phyloP scores from a whole-genome alignment of 2,113 vertebrate genomes.

The Hiodon tergisus region DNA sequence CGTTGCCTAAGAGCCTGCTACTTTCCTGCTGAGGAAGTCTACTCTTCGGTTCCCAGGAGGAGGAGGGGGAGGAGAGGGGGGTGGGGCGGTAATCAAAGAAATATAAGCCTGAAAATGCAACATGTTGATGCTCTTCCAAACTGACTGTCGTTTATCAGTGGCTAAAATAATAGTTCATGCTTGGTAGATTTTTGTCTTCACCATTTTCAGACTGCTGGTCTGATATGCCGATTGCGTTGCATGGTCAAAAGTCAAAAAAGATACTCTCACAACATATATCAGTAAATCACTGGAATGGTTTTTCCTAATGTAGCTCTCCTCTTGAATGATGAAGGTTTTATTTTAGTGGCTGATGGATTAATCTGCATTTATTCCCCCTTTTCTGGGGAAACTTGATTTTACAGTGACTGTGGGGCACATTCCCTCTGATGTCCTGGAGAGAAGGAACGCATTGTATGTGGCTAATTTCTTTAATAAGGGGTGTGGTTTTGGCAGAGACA shows the following conservation, averaged over 20 bases:
- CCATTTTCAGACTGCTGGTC: background rate
- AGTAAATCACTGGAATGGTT: background rate
- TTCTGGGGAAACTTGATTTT: background rate
- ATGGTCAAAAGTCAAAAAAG: too few species aligned
- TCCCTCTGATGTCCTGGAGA: slow-evolving; percentile 34
- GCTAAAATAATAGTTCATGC: background rate
- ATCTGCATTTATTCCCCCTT: background rate
- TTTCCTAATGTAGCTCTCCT: background rate
- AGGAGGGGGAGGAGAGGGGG: slow-evolving; percentile 47
- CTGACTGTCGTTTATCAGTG: background rate
- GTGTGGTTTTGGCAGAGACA: slow-evolving; percentile 56
- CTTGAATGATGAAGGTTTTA: too few species aligned
- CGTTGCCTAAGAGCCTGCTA: slow-evolving; percentile 27
- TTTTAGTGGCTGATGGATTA: background rate
- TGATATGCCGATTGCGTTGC: too few species aligned
- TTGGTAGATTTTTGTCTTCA: background rate
- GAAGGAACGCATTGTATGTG: slow-evolving; percentile 34
- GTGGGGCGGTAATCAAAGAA: slow-evolving; percentile 38
- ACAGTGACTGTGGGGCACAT: background rate
- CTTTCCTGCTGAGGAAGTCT: slow-evolving; percentile 22
- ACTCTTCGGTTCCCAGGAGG: slow-evolving; percentile 49
- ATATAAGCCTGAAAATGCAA: slow-evolving; percentile 43
- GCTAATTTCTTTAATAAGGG: slow-evolving; percentile 62
- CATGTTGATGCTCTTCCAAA: slow-evolving; percentile 44
- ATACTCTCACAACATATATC: too few species aligned